Evolutionary conservation across 1,140 invertebrate genomes (phyloP).

Genomic region (Tetranychus cinnabarinus): DNA sequence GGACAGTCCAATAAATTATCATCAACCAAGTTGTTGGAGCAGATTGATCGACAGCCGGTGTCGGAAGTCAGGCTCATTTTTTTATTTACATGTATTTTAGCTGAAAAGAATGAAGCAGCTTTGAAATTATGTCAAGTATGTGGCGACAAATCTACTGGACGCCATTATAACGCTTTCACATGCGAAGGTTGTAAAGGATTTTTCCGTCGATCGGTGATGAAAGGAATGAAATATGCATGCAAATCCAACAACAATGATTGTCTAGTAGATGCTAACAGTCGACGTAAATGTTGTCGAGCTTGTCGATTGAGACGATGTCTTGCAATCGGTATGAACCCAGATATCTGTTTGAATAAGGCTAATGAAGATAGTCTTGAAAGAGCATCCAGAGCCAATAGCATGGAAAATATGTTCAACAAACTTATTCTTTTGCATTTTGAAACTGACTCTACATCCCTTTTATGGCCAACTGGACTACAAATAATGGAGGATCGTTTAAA

Average conservation of each 20-base stretch:
- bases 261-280: conserved; percentile 16
- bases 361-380: neutral
- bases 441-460: too few species aligned
- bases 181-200: conserved; percentile 18
- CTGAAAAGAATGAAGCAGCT: too few species aligned
- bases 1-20: too few species aligned
- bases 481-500: too few species aligned
- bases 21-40: too few species aligned
- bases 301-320: conserved; percentile 29
- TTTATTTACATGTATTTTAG: too few species aligned
- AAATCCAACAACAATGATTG: conserved; percentile 16
- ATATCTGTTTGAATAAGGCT: neutral
- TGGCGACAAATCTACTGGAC: conserved; percentile 25
- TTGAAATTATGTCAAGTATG: conserved; percentile 23
- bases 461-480: too few species aligned
- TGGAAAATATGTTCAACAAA: neutral
- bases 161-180: conserved; percentile 26
- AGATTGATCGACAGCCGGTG: too few species aligned
- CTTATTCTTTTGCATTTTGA: too few species aligned
- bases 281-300: conserved; percentile 29
- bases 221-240: conserved; percentile 16
- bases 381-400: neutral
- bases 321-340: conserved; percentile 25
- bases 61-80: too few species aligned
- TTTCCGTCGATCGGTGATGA: conserved; percentile 19